Base-by-base conservation (phyloP, 2,888 invertebrate genomes). In the Lamellibrachia columna region DNA sequence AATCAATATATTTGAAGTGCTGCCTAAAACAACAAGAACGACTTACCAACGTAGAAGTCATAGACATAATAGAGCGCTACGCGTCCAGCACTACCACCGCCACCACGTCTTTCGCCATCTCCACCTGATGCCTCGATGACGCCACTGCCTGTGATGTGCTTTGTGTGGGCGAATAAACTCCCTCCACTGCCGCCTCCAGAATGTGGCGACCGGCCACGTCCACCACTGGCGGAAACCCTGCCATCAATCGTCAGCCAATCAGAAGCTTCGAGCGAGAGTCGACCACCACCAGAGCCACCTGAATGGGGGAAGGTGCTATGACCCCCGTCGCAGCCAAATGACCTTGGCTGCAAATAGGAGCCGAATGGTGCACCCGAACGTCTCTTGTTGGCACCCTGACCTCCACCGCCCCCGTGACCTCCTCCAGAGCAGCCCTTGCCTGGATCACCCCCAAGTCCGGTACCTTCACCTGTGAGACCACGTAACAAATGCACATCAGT, bases 141-240 rank as follows among this genome's bases (percentile, higher is more conserved):
- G 60, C 95, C 95, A 92, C 93, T 93, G 9, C 95, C 95, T 93
- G 94, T 94, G 52, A 95, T 92, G 1, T 94, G 94, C 92, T 94
- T 94, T 0, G 95, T 94, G 55, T 94, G 90, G 15, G 95, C 94
- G 92, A 94, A 93, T 28, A 95, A 93, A 92, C 94, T 93, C n/a
- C 95, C 95, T 11, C 95, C 95, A 92, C 95, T 95, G n/a, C 95
- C 95, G 53, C 95, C 95, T 9, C 95, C 95, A 53, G 95, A 94
- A 40, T 93, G 93, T 53, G 94, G 94, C 0, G 95, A 95, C 90
- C 93, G 92, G 93, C 94, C 94, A 60, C 93, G 91, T 53, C 95
- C 95, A 28, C 95, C 95, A 22, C 92, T 93, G 6, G 94, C 94
- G n/a, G 93, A 93, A n/a, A 95, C 53, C 9, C 91, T 92, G 9